Evolutionary conservation across 2,113 vertebrate species (phyloP).

Genomic region (Phyllostomus hastatus): DNA sequence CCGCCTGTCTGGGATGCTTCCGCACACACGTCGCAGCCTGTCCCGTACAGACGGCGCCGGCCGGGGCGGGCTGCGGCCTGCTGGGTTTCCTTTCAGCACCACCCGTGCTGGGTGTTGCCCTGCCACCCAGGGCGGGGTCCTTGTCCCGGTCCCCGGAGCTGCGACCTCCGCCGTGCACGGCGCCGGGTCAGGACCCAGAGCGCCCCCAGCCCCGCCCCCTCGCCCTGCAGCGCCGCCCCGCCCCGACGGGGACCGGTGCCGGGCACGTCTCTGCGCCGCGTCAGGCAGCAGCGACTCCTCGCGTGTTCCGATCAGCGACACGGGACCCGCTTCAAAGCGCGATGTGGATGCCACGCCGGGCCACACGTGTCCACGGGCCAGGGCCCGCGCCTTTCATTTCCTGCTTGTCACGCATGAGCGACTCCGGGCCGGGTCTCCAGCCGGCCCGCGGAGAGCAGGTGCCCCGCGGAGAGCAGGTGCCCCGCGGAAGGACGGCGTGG

Average conservation of each 20-base stretch:
- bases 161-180: rapidly evolving
- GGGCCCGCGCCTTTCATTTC: not conserved
- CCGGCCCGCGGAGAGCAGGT: not conserved
- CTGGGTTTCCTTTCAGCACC: too few species aligned
- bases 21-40: too few species aligned
- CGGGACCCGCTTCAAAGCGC: not conserved
- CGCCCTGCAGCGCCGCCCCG: rapidly evolving
- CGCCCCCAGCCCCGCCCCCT: not conserved
- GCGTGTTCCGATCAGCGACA: too few species aligned
- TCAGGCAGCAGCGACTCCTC: not conserved
- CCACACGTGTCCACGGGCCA: not conserved
- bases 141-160: too few species aligned
- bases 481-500: not conserved
- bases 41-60: too few species aligned
- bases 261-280: rapidly evolving
- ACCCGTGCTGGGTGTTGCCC: too few species aligned
- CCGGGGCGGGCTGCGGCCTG: too few species aligned
- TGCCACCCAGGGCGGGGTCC: too few species aligned
- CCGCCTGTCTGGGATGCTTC: too few species aligned
- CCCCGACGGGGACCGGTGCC: rapidly evolving
- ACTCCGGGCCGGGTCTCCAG: not conserved
- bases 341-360: rapidly evolving
- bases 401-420: not conserved
- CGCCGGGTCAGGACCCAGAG: rapidly evolving
- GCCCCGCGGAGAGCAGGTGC: not conserved